Percentiles rank a stretch among this genome's conserved stretches.
phyloP scores from a whole-genome alignment of 2,797 vertebrate species.

The Corythornis leucogaster region DNA sequence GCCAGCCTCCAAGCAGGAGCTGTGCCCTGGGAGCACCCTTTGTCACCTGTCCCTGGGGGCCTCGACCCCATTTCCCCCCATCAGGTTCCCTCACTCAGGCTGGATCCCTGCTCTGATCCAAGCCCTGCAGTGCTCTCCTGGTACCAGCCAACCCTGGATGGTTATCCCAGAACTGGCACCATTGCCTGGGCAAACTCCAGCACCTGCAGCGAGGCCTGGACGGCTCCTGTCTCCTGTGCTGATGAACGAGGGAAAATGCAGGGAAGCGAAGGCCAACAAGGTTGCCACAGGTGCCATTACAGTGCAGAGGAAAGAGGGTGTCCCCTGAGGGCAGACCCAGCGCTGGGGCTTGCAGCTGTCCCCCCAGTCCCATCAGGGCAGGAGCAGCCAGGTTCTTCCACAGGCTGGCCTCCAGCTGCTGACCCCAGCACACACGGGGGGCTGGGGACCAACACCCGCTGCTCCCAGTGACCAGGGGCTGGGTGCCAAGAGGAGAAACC shows the following conservation, averaged over 20 bases:
- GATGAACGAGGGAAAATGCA: accelerated
- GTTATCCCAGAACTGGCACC: background rate
- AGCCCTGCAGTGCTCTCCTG: background rate
- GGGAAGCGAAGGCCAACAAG: accelerated
- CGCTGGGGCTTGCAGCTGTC: background rate
- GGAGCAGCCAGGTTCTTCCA: background rate
- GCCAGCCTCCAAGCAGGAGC: accelerated
- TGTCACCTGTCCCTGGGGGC: background rate
- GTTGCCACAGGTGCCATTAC: accelerated
- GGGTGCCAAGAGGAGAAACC: background rate
- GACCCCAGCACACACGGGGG: accelerated
- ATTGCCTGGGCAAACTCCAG: background rate
- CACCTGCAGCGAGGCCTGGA: background rate
- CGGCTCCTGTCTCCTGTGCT: background rate
- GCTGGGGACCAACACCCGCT: accelerated
- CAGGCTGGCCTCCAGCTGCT: accelerated
- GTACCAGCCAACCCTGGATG: accelerated
- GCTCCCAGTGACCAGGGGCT: accelerated
- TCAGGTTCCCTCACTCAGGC: background rate
- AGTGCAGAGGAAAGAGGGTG: background rate
- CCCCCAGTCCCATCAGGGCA: too few relatives aligned
- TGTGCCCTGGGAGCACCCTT: accelerated
- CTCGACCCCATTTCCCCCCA: background rate
- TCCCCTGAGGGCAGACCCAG: background rate
- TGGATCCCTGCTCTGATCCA: too few relatives aligned